Percentiles rank a stretch among this genome's conserved stretches.
Conservation (phyloP, 2,113 vertebrate species). For the Actinemys pallida region DNA sequence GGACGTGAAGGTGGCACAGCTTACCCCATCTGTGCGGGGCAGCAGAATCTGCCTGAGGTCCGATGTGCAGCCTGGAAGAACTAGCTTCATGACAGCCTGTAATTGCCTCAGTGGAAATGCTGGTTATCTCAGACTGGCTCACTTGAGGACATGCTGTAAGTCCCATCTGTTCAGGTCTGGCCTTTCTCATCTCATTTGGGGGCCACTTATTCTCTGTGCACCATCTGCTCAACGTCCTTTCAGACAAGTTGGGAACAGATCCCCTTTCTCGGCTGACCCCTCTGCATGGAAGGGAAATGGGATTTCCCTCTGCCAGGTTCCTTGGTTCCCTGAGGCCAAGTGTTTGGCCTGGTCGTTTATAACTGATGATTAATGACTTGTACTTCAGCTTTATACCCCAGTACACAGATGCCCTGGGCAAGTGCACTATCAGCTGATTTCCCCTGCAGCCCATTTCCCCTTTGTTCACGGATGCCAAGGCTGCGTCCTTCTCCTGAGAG, state of each 20-base stretch:
- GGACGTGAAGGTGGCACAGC: neutral
- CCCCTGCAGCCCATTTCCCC: neutral
- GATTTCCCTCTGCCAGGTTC: accelerated
- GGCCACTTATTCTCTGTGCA: neutral
- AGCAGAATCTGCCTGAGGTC: neutral
- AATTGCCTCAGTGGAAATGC: neutral
- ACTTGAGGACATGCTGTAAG: neutral
- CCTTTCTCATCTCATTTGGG: neutral
- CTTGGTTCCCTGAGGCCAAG: accelerated
- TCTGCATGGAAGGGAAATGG: accelerated
- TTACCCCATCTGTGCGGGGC: neutral
- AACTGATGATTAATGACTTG: accelerated
- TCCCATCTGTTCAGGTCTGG: neutral
- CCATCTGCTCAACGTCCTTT: neutral
- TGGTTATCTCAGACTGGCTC: neutral
- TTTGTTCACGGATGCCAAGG: accelerated
- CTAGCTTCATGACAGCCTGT: accelerated
- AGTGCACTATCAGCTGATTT: neutral
- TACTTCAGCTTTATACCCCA: accelerated
- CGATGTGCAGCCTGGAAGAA: neutral
- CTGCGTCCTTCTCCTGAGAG: accelerated
- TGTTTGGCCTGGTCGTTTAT: accelerated
- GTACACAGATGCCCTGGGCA: accelerated
- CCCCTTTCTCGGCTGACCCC: accelerated
- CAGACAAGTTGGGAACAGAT: neutral